Base-by-base conservation (phyloP, 2,113 vertebrate species). In the Dendropsophus ebraccatus region DNA sequence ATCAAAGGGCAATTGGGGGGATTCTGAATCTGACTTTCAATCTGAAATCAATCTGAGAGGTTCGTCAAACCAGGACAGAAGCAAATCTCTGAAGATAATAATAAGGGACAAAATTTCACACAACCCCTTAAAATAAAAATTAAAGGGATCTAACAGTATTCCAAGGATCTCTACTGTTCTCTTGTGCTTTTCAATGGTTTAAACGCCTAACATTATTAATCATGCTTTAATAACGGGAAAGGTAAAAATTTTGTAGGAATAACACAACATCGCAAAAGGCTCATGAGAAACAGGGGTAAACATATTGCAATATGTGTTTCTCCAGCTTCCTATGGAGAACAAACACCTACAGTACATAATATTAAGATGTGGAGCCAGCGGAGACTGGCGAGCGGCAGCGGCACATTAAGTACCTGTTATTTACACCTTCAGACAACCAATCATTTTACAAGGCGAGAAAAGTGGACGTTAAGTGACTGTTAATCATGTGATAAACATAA, bases 401-500 rank as follows among this genome's bases (percentile, higher is more conserved):
- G 56, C 78, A 47, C 56, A 65, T 81, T 81, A 81, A 81, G 37
- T 65, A 62, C 58, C 78, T 65, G 56, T 81, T 81, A 81, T 81
- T 81, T 81, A 81, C 78, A 81, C 35, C 78, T 65, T 81, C 35
- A 45, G 56, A 81, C 56, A 62, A 30, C 78, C 35, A 45, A 81
- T 81, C 78, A 81, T 65, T 81, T 81, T 28, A 81, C 78, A 81
- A 41, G 23, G 21, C 37, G 35, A 28, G 78, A 62, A 65, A 65
- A 81, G 37, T 81, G 56, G 56, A 41, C 78, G 23, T 28, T 81
- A 81, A 81, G 56, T 65, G 56, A 81, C 56, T 81, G 78, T 47
- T 81, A 81, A 81, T 81, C 78, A 62, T 41, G 58, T 65, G 78
- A 81, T 81, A 81, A 81, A 81, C 78, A 81, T 62, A 65, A 81